These are phyloP conservation scores for Phyto melanocephala DNA, from an alignment of 2,888 invertebrate species.

Conservation along the genomic window DNA sequence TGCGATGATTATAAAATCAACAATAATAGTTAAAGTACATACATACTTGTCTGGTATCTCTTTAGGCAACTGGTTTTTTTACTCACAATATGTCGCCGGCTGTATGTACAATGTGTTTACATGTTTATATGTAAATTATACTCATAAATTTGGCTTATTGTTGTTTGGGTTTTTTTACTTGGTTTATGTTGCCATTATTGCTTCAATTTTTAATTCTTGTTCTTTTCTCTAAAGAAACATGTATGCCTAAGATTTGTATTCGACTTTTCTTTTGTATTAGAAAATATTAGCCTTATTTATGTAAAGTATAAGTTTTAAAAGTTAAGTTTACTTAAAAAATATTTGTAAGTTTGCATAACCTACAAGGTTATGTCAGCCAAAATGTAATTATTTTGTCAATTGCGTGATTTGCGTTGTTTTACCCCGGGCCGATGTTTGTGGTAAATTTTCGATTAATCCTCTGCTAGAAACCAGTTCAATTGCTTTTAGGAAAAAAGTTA, in stretches of 20 bases:
- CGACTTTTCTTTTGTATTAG: neutral
- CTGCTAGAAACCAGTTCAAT: too few species aligned
- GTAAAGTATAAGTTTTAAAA: too few species aligned
- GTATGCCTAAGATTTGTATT: neutral
- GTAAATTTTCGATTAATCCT: too few species aligned
- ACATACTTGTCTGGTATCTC: neutral
- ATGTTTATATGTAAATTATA: slow-evolving; percentile 19
- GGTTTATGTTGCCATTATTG: slow-evolving; percentile 8
- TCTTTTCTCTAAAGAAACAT: neutral
- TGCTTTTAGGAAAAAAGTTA: too few species aligned
- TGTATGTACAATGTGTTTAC: slow-evolving; percentile 12
- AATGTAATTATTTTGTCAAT: slow-evolving; percentile 28
- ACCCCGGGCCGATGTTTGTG: too few species aligned
- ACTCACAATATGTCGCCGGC: too few species aligned
- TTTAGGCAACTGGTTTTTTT: neutral
- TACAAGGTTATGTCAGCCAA: neutral
- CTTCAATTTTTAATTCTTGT: slow-evolving; percentile 6
- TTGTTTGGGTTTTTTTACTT: slow-evolving; percentile 20
- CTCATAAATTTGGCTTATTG: slow-evolving; percentile 39
- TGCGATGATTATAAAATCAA: neutral
- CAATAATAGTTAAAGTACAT: too few species aligned
- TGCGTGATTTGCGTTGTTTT: slow-evolving; percentile 2
- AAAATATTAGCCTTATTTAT: neutral
- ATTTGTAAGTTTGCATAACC: slow-evolving; percentile 48
- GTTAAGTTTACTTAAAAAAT: neutral